A percentile compares a stretch with the other conserved stretches of the same genome.
These are phyloP conservation scores for Neoscelio sp. DNA, from an alignment of 2,888 invertebrate genomes.

Conservation along the genomic window DNA sequence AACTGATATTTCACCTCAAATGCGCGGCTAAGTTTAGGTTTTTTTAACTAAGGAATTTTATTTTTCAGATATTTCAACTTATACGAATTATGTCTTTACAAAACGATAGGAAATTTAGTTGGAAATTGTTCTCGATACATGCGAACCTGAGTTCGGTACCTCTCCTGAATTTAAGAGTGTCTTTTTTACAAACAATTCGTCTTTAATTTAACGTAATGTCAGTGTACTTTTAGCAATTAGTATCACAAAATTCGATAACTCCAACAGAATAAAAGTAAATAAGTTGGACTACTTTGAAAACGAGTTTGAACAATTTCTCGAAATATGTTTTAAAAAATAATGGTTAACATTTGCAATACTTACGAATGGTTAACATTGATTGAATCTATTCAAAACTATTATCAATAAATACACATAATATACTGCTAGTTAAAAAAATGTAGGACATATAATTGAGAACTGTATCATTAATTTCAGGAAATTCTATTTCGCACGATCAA, in stretches of 20 bases:
- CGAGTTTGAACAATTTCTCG: constrained; percentile 20
- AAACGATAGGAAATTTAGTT: constrained; percentile 36
- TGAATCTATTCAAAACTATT: too few relatives aligned
- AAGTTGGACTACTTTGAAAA: constrained; percentile 20
- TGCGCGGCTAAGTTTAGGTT: too few relatives aligned
- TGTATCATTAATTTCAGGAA: constrained; percentile 24
- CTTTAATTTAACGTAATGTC: constrained; percentile 47
- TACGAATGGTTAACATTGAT: too few relatives aligned
- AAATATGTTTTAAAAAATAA: constrained; percentile 26
- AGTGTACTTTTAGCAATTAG: constrained; percentile 15
- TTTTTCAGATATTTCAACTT: too few relatives aligned
- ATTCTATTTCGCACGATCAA: constrained; percentile 33
- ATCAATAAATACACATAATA: too few relatives aligned
- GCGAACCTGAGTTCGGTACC: constrained; percentile 25
- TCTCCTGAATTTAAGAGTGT: constrained; percentile 28
- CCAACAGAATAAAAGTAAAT: constrained; percentile 27
- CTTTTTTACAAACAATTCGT: constrained; percentile 55
- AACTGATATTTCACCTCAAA: too few relatives aligned
- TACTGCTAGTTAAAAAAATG: not conserved
- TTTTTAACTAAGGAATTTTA: too few relatives aligned
- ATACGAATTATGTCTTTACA: too few relatives aligned
- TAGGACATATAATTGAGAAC: not conserved
- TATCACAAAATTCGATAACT: constrained; percentile 35
- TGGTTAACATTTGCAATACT: constrained; percentile 22
- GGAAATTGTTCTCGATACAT: constrained; percentile 24